These are phyloP conservation scores for Speoplatyrhinus poulsoni DNA, from an alignment of 2,113 vertebrate genomes.

Conservation along the genomic window DNA sequence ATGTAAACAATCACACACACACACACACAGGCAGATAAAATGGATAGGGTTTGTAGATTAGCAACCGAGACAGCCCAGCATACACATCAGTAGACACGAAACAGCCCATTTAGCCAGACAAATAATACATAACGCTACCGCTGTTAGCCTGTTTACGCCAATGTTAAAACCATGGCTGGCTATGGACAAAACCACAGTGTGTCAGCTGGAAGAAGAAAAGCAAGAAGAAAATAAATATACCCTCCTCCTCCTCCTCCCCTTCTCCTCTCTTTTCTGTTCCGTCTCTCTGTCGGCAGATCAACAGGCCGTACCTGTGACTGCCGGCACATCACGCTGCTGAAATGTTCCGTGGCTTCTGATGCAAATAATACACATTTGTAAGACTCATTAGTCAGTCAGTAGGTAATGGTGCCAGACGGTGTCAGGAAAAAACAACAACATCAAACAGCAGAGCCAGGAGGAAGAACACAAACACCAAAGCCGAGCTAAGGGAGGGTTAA, in stretches of 20 bases:
- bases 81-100: constrained; percentile 11
- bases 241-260: background rate
- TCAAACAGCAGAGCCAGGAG: constrained; percentile 42
- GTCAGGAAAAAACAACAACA: constrained; percentile 32
- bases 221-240: constrained; percentile 5
- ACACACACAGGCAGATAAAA: constrained; percentile 3
- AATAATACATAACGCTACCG: no score
- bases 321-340: constrained; percentile 18
- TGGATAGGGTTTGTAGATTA: no score
- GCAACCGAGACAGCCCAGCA: background rate
- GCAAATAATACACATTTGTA: constrained; percentile 67
- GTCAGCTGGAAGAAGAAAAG: constrained; percentile 1
- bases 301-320: constrained; percentile 38
- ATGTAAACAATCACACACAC: background rate
- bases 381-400: constrained; percentile 64
- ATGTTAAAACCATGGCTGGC: no score
- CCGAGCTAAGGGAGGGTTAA: constrained; percentile 16
- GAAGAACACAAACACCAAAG: constrained; percentile 24
- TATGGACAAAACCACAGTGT: no score
- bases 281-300: constrained; percentile 33
- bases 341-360: constrained; percentile 55
- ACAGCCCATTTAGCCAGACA: constrained; percentile 6
- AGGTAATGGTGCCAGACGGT: constrained; percentile 59
- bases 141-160: no score
- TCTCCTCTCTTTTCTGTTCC: background rate